These are phyloP conservation scores for Tromatobia lineatoria DNA, from an alignment of 2,888 invertebrate species.

Conservation along the genomic window DNA sequence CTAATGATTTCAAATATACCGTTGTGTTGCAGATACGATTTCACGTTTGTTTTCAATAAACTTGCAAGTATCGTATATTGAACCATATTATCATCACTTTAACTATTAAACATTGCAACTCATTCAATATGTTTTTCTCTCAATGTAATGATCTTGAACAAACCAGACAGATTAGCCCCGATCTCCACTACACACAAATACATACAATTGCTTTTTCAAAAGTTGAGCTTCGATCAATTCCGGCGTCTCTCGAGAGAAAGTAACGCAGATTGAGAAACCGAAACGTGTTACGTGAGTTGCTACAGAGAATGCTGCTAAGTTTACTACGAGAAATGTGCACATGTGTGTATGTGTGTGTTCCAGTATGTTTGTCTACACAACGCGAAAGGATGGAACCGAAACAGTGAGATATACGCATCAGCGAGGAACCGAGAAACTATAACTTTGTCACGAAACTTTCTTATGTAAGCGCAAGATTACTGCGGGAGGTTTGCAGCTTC, in stretches of 20 bases:
- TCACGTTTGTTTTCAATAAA: too few species aligned
- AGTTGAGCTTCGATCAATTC: background rate
- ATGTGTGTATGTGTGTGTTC: constrained; percentile 3
- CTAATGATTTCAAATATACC: too few species aligned
- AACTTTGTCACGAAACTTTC: constrained; percentile 62
- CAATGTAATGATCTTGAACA: too few species aligned
- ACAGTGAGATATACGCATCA: constrained; percentile 49
- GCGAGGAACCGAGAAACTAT: constrained; percentile 53
- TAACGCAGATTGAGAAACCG: background rate
- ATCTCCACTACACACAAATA: background rate
- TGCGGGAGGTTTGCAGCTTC: constrained; percentile 44
- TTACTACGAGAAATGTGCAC: constrained; percentile 14
- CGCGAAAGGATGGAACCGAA: constrained; percentile 54
- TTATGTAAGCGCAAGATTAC: constrained; percentile 65
- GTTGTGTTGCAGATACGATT: too few species aligned
- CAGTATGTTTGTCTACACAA: constrained; percentile 33
- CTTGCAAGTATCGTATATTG: too few species aligned
- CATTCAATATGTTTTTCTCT: too few species aligned
- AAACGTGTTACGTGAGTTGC: background rate
- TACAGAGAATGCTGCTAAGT: constrained; percentile 19
- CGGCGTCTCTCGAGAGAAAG: background rate
- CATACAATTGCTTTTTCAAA: background rate
- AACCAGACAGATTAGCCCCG: too few species aligned
- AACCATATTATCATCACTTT: too few species aligned
- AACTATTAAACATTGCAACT: too few species aligned